phyloP scores from a whole-genome alignment of 2,888 invertebrate species.

The Carabus problematicus region DNA sequence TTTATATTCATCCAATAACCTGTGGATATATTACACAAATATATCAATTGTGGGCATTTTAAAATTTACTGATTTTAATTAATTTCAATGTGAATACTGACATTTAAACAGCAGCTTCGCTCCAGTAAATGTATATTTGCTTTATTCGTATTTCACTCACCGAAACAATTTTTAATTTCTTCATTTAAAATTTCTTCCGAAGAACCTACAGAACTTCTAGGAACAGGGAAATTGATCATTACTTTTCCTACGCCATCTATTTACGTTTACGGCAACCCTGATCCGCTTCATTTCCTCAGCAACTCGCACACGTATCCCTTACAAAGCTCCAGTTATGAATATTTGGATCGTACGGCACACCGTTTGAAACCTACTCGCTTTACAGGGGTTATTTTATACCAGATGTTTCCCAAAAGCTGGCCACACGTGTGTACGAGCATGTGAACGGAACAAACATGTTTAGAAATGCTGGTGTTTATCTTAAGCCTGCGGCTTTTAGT shows the following conservation, averaged over 20 bases:
- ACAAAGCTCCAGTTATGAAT: conserved; percentile 33
- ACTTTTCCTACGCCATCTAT: not conserved
- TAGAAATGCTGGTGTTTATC: not conserved
- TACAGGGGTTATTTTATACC: not conserved
- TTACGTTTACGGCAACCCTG: not conserved
- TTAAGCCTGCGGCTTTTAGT: conserved; percentile 4
- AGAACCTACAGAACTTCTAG: too few species aligned
- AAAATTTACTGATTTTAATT: too few species aligned
- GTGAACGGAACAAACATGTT: too few species aligned
- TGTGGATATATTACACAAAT: too few species aligned
- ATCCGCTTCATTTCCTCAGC: conserved; percentile 29
- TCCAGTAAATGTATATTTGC: too few species aligned
- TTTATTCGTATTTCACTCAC: too few species aligned
- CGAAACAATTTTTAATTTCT: too few species aligned
- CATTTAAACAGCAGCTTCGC: too few species aligned
- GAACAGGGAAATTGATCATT: not conserved
- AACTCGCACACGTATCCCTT: not conserved
- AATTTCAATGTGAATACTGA: too few species aligned
- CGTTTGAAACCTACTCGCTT: not conserved
- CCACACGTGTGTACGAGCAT: not conserved
- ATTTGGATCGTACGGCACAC: conserved; percentile 12
- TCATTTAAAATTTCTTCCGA: too few species aligned
- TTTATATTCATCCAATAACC: too few species aligned
- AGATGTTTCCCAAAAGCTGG: not conserved
- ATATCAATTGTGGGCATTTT: too few species aligned